Evolutionary conservation across 1,140 invertebrate genomes (phyloP), one percentile per base, ranked within the genome.

Genomic region (Laodelphax striatellus): DNA sequence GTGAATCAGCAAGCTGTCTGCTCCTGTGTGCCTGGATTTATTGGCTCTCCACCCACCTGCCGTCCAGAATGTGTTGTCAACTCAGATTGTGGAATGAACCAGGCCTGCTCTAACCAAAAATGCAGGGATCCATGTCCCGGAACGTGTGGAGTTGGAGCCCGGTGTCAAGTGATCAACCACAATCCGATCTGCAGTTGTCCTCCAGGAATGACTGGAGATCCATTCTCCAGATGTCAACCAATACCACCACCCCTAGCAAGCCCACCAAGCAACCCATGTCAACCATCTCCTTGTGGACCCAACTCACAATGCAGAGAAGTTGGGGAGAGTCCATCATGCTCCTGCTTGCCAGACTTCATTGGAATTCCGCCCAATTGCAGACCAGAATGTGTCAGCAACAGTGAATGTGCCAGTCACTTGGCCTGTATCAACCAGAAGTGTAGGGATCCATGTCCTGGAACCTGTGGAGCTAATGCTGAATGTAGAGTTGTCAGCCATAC

Each of bases 141-240:
- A 64, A 79, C 80, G 17, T 88, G 86, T 68, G 86, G 85, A 14
- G 72, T 82, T 24, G 79, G 82, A 64, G 84, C 86, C 57, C 77
- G 82, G 70, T 89, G 86, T 65, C 72, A 74, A 58, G 84, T 85
- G 34, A 80, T 85, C 57, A 86, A 87, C 66, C 86, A 87, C 67
- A 85, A 82, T 70, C 84, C 86, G 9, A 80, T 87, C 62, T 89
- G 87, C 65, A 86, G 81, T 52, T 90, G 87, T 70, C 77, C 80
- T 2, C 67, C 73, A 13, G 83, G 84, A 52, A 81, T 80, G 66
- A 84, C 81, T 46, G 86, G 87, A 41, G 84, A 89, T 77, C 87
- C 88, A 44, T 88, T 87, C 66, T 71, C 76, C 6, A 73, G 81
- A 64, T 88, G 85, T 65, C 82, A 78, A 13, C 67, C 65, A 55